Evolutionary conservation across 2,888 invertebrate species (phyloP), one percentile per base, ranked within the genome.

Genomic region (Drosophila suboccidentalis): DNA sequence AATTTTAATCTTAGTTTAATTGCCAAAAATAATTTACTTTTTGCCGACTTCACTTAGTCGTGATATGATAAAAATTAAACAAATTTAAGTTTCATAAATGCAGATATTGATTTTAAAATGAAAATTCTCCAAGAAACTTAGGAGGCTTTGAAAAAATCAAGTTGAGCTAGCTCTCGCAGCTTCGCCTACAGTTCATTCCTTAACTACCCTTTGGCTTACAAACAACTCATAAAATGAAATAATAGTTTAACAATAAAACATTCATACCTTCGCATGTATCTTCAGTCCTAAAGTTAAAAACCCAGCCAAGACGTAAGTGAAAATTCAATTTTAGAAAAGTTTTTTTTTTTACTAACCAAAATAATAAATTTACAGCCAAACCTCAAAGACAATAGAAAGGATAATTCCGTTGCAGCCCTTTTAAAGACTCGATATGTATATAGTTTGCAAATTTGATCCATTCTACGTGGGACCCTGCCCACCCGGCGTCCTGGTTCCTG

Each of bases 401-500:
- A 36, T 17, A 4, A 10, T 34, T 6, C 34, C 43, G 32, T 22
- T 44, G 19, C 34, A 6, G 34, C 3, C 19, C 32, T 22, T 34
- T 43, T 1, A 4, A 46, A 22, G 44, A 9, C 29, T 11, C 36
- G 66, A 66, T 6, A 82, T 82, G 81, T 69, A 51, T 57, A 60
- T 87, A 41, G 78, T 57, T 44, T 85, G 87, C 71, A 78, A 54
- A 15, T 84, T 84, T 36, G 44, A 84, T 63, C 84, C 84, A 1
- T 84, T 88, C 65, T 84, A 86, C 34, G 57, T 84, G 9, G 84
- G 84, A 38, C 84, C 89, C 26, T 84, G 84, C 41, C 84, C 84
- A 0, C 87, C 84, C 4, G 81, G 84, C 10, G 59, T 67, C 17
- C 43, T 77, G 11, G 62, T 65, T 17, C 75, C 76, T 3, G 47